Percentiles rank a stretch among this genome's conserved stretches.
These are phyloP conservation scores for Pseudachorutes palmiensis DNA, from an alignment of 1,140 invertebrate genomes.

Conservation along the genomic window DNA sequence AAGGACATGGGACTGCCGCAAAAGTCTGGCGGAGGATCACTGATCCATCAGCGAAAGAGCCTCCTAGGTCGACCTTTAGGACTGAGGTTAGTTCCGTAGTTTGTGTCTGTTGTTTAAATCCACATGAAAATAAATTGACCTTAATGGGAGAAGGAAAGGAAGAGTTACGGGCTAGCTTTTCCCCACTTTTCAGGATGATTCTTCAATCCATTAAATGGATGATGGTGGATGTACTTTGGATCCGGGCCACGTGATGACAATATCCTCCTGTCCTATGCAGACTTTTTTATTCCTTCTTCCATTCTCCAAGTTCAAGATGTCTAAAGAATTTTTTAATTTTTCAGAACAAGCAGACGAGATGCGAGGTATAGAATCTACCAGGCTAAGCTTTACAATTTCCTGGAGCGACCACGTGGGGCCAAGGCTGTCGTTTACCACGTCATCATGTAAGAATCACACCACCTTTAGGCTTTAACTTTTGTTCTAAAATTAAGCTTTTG, in stretches of 20 bases:
- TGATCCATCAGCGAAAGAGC: slow-evolving; percentile 38
- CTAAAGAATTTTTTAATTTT: background rate
- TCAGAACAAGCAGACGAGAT: slow-evolving; percentile 63
- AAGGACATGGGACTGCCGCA: slow-evolving; percentile 33
- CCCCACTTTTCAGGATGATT: background rate
- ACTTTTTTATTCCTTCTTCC: slow-evolving; percentile 3
- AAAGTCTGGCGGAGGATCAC: slow-evolving; percentile 20
- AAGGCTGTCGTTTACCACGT: slow-evolving; percentile 82
- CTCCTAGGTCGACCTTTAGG: slow-evolving; percentile 36
- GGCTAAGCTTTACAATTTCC: slow-evolving; percentile 84
- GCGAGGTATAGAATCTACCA: slow-evolving; percentile 78
- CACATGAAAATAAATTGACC: background rate
- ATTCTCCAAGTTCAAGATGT: background rate
- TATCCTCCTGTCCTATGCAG: background rate
- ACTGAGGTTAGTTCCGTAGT: slow-evolving; percentile 26
- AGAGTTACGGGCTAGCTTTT: too few relatives aligned
- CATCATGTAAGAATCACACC: slow-evolving; percentile 90
- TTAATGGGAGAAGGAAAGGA: background rate
- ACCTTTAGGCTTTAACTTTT: slow-evolving; percentile 31
- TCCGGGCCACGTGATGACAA: background rate
- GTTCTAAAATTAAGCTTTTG: background rate
- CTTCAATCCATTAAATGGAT: background rate
- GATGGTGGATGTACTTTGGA: background rate
- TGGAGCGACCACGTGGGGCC: slow-evolving; percentile 78
- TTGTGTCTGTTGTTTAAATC: too few relatives aligned